These are phyloP conservation scores for Schlechtendalia chinensis DNA, from an alignment of 1,140 invertebrate species.

Conservation along the genomic window DNA sequence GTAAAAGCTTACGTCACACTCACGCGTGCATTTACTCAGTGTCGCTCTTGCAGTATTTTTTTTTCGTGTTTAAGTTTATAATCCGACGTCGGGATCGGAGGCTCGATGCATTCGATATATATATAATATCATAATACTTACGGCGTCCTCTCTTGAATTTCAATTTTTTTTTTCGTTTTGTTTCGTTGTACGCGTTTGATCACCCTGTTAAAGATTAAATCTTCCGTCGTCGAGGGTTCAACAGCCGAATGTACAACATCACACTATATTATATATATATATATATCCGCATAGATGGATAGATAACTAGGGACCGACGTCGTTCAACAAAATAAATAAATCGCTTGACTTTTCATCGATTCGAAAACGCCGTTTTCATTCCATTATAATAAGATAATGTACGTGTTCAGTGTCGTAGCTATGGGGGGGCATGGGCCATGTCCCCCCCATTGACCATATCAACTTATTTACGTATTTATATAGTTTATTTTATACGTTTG, in stretches of 20 bases:
- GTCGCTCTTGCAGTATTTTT: background rate
- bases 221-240: background rate
- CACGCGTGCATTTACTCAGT: background rate
- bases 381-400: too few relatives aligned
- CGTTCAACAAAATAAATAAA: background rate
- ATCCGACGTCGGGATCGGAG: slow-evolving; percentile 16
- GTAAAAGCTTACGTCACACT: slow-evolving; percentile 44
- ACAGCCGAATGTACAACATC: background rate
- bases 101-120: too few relatives aligned
- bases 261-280: background rate
- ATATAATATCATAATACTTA: background rate
- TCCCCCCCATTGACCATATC: too few relatives aligned
- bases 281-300: background rate
- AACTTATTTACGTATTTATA: too few relatives aligned
- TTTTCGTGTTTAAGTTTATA: slow-evolving; percentile 28
- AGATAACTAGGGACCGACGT: background rate
- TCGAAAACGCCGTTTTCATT: background rate
- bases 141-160: background rate
- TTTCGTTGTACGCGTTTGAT: background rate
- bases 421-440: too few relatives aligned
- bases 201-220: slow-evolving; percentile 10
- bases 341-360: background rate
- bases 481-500: too few relatives aligned
- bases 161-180: slow-evolving; percentile 42
- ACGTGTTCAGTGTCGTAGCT: too few relatives aligned